These are phyloP conservation scores for Microctenopoma steveboyesi DNA, from an alignment of 2,797 vertebrate species.

Conservation along the genomic window DNA sequence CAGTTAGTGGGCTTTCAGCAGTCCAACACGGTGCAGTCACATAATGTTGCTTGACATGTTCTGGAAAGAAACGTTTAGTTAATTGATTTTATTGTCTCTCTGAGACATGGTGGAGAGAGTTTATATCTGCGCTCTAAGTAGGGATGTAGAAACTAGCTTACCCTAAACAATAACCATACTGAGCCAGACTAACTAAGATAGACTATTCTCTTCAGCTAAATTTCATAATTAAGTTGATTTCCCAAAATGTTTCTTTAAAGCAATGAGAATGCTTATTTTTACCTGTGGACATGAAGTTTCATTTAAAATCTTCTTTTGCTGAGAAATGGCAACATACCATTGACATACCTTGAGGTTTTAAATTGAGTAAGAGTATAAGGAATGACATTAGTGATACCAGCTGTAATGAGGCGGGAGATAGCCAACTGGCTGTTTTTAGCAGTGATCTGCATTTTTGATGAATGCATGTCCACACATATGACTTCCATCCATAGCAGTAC, in stretches of 20 bases:
- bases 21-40: background rate
- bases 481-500: slow-evolving; percentile 6
- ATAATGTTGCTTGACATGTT: background rate
- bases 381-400: slow-evolving; percentile 1
- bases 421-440: background rate
- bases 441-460: background rate
- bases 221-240: background rate
- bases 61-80: background rate
- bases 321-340: background rate
- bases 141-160: background rate
- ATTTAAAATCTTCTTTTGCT: background rate
- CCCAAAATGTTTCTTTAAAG: slow-evolving; percentile 2
- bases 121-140: background rate
- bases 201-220: background rate
- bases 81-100: no score
- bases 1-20: no score
- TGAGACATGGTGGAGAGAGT: background rate
- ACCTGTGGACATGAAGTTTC: background rate
- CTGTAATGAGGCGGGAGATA: background rate
- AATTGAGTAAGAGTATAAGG: background rate
- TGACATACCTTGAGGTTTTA: slow-evolving; percentile 1
- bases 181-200: background rate
- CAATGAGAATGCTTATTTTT: background rate
- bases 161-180: background rate
- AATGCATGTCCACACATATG: slow-evolving; percentile 3